Evolutionary conservation across 2,797 vertebrate species (phyloP).

Genomic region (Psittacula echo): DNA sequence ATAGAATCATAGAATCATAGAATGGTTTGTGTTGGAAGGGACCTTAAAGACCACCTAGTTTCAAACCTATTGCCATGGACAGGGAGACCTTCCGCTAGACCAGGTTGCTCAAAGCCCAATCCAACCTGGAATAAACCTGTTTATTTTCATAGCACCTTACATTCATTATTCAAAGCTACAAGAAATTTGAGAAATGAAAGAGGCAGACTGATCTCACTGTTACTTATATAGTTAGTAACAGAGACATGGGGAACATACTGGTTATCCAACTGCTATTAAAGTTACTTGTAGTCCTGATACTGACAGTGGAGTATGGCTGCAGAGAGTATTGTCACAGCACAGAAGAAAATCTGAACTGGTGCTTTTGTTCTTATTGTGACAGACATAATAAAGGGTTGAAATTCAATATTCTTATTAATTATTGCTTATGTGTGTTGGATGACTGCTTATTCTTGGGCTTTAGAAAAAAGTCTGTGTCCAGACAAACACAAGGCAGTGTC

Average conservation of each 20-base stretch:
- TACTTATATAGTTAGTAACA: neutral
- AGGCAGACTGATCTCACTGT: neutral
- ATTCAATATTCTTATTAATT: neutral
- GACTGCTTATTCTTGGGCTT: neutral
- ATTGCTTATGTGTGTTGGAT: neutral
- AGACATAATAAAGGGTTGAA: neutral
- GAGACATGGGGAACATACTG: neutral
- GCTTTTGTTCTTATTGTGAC: neutral
- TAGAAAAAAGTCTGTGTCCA: conserved; percentile 19
- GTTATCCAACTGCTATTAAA: neutral
- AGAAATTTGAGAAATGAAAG: neutral
- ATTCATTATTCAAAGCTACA: neutral
- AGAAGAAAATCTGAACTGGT: neutral
- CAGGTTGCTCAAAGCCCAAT: neutral
- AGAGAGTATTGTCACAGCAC: neutral
- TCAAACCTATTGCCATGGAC: neutral
- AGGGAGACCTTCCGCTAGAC: neutral
- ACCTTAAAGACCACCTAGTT: neutral
- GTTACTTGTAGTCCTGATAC: neutral
- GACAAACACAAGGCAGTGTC: conserved; percentile 21
- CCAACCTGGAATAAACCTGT: neutral
- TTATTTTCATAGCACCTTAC: neutral
- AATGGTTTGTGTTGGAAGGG: neutral
- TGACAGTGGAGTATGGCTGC: neutral
- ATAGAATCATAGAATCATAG: neutral